A percentile compares a stretch with the other conserved stretches of the same genome.
Evolutionary conservation across 2,888 invertebrate species (phyloP).

Genomic region (Amiota mariae): DNA sequence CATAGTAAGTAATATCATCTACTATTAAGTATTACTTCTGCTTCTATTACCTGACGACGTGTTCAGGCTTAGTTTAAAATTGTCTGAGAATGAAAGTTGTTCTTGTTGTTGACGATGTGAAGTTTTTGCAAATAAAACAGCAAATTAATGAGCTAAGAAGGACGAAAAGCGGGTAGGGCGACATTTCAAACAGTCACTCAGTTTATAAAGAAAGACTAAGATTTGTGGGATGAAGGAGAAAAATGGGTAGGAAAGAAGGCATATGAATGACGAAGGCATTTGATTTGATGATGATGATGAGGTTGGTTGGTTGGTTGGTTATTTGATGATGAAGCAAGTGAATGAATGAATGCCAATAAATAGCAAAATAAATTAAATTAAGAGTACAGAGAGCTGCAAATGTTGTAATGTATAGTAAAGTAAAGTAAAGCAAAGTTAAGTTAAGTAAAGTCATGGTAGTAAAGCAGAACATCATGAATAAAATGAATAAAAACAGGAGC

Average conservation of each 20-base stretch:
- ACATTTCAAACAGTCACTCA: slow-evolving; percentile 23
- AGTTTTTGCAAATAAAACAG: slow-evolving; percentile 40
- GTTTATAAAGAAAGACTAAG: slow-evolving; percentile 46
- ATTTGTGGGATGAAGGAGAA: slow-evolving; percentile 29
- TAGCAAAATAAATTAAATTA: slow-evolving; percentile 62
- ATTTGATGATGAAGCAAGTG: too few species aligned
- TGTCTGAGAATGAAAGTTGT: slow-evolving; percentile 47
- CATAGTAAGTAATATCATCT: too few species aligned
- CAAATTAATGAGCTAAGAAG: slow-evolving; percentile 55
- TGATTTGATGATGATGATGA: too few species aligned
- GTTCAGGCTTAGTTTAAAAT: slow-evolving; percentile 38
- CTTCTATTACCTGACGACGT: too few species aligned
- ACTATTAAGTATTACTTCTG: too few species aligned
- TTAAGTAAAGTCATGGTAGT: background rate
- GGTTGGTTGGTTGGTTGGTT: too few species aligned
- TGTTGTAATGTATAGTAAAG: background rate
- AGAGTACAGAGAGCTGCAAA: slow-evolving; percentile 32
- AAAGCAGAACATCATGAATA: too few species aligned
- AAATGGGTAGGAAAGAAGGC: background rate
- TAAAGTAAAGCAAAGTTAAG: background rate
- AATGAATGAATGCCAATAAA: slow-evolving; percentile 38
- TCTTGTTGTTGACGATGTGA: slow-evolving; percentile 43
- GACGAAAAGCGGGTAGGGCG: background rate
- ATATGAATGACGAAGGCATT: too few species aligned
- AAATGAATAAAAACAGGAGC: too few species aligned